Evolutionary conservation across 2,888 invertebrate species (phyloP).

Genomic region (Junonia oenone): DNA sequence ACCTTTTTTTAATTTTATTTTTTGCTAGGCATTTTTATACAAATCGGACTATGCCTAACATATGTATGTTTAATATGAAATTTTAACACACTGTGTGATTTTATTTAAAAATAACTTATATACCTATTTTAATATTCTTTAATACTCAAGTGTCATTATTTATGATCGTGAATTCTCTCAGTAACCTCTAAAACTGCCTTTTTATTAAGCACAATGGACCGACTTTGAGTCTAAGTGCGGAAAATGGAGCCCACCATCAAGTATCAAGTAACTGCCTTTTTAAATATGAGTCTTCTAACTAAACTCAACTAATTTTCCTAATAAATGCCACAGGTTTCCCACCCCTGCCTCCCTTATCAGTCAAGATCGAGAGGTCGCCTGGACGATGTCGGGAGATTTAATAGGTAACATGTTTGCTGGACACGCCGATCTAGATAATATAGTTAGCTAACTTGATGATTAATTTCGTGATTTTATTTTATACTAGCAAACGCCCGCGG

Average conservation of each 20-base stretch:
- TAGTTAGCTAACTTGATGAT: not conserved
- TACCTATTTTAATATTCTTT: too few relatives aligned
- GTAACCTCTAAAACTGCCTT: too few relatives aligned
- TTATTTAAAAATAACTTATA: too few relatives aligned
- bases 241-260: too few relatives aligned
- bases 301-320: not conserved
- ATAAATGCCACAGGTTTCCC: not conserved
- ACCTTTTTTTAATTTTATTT: not conserved
- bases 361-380: not conserved
- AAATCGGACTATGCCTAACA: not conserved
- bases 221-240: too few relatives aligned
- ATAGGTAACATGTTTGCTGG: not conserved
- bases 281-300: too few relatives aligned
- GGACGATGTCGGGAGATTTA: conserved; percentile 4
- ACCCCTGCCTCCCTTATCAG: not conserved
- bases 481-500: too few relatives aligned
- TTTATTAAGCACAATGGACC: too few relatives aligned
- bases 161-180: too few relatives aligned
- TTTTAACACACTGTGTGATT: too few relatives aligned
- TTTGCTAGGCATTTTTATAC: not conserved
- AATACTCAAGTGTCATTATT: too few relatives aligned
- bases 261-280: too few relatives aligned
- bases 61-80: not conserved
- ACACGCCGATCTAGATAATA: not conserved
- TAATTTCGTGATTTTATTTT: not conserved